Percentiles rank a stretch among this genome's conserved stretches.
Conservation (phyloP, 2,888 invertebrate species). For the Trichopria drosophilae region DNA sequence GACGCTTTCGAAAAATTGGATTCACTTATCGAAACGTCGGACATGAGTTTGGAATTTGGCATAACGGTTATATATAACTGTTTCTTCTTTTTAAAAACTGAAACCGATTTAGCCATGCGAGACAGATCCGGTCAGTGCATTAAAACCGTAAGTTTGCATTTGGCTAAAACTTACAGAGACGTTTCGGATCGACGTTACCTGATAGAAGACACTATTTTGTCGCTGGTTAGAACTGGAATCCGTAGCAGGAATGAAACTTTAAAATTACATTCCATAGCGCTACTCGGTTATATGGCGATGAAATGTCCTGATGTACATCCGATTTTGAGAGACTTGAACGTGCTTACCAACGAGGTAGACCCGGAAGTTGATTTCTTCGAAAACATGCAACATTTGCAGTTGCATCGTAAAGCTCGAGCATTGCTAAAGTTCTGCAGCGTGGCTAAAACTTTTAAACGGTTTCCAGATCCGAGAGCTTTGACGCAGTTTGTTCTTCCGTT, state of each 20-base stretch:
- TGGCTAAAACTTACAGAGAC: constrained; percentile 64
- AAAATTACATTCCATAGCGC: constrained; percentile 76
- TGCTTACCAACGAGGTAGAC: constrained; percentile 71
- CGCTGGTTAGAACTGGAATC: constrained; percentile 73
- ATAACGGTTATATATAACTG: constrained; percentile 81
- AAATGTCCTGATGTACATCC: constrained; percentile 73
- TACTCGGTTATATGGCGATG: constrained; percentile 76
- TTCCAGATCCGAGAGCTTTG: constrained; percentile 71
- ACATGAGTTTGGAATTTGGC: constrained; percentile 64
- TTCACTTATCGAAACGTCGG: constrained; percentile 59
- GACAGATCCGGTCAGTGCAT: constrained; percentile 78
- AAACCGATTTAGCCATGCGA: constrained; percentile 81
- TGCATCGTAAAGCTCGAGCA: constrained; percentile 83
- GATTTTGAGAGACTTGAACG: constrained; percentile 71
- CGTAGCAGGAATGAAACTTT: constrained; percentile 71
- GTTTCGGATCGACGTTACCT: constrained; percentile 68
- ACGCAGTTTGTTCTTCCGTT: constrained; percentile 86
- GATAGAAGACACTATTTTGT: constrained; percentile 73
- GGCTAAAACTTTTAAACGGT: constrained; percentile 65
- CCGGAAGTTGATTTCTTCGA: constrained; percentile 92
- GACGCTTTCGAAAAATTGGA: constrained; percentile 75
- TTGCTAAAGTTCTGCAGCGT: constrained; percentile 74
- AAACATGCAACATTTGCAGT: constrained; percentile 85
- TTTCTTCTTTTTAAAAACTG: constrained; percentile 74
- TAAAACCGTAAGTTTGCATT: constrained; percentile 68